Conservation (phyloP, 2,888 invertebrate species). For the Drosophila barbarae region DNA sequence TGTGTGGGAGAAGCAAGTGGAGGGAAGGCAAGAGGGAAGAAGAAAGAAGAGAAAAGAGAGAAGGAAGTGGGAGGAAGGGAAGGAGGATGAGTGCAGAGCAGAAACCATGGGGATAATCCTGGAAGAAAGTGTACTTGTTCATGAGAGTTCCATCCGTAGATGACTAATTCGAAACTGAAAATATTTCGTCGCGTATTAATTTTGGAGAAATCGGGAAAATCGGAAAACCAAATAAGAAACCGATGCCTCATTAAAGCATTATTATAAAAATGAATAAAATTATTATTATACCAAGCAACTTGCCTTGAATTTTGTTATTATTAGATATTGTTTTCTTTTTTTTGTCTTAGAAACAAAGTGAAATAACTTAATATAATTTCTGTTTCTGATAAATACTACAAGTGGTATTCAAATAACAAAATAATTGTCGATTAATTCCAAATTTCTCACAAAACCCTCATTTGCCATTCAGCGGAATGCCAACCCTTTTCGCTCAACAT, state of each 20-base stretch:
- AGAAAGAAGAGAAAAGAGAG: neutral
- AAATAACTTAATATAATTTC: too few species aligned
- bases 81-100: neutral
- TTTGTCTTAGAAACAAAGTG: neutral
- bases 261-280: neutral
- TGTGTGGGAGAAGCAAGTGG: neutral
- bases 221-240: neutral
- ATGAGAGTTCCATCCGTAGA: neutral
- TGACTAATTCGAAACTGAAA: neutral
- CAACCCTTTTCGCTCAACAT: constrained; percentile 6
- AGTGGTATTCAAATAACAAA: neutral
- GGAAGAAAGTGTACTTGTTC: neutral
- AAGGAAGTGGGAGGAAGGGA: too few species aligned
- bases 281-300: neutral
- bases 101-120: neutral
- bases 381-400: neutral
- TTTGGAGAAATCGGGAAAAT: too few species aligned
- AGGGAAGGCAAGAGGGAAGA: neutral
- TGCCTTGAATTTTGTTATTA: neutral
- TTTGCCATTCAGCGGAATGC: neutral
- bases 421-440: neutral
- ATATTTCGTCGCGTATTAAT: too few species aligned
- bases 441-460: neutral
- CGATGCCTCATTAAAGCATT: neutral
- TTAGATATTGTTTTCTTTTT: neutral